Conservation (phyloP, 2,888 invertebrate species). For the Hirudinaria manillensis region DNA sequence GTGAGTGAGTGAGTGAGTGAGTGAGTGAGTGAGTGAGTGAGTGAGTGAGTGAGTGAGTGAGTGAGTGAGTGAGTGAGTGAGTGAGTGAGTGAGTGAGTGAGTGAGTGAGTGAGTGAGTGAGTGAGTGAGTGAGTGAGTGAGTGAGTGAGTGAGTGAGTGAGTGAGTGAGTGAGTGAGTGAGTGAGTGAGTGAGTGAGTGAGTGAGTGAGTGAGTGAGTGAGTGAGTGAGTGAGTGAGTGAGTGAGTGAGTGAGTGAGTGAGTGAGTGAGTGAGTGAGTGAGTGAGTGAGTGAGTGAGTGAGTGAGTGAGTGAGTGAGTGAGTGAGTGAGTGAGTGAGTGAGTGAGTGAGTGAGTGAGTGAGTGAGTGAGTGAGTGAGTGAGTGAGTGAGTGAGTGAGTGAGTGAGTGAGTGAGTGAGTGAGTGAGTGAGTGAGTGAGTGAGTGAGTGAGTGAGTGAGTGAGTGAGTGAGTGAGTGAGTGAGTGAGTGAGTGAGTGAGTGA, state of each 20-base stretch:
- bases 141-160: neutral
- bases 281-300: neutral
- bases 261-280: neutral
- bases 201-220: neutral
- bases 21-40: neutral
- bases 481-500: neutral
- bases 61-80: neutral
- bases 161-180: neutral
- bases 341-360: neutral
- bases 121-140: no score
- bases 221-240: neutral
- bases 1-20: neutral
- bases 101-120: neutral
- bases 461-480: neutral
- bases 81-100: neutral
- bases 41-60: neutral
- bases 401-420: neutral
- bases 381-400: neutral
- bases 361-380: neutral
- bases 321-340: neutral
- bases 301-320: slow-evolving; percentile 10
- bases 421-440: neutral
- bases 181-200: neutral
- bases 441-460: neutral
- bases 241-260: neutral